A percentile compares a stretch with the other conserved stretches of the same genome.
Evolutionary conservation across 2,888 invertebrate genomes (phyloP).

Genomic region (Apantesis nais): DNA sequence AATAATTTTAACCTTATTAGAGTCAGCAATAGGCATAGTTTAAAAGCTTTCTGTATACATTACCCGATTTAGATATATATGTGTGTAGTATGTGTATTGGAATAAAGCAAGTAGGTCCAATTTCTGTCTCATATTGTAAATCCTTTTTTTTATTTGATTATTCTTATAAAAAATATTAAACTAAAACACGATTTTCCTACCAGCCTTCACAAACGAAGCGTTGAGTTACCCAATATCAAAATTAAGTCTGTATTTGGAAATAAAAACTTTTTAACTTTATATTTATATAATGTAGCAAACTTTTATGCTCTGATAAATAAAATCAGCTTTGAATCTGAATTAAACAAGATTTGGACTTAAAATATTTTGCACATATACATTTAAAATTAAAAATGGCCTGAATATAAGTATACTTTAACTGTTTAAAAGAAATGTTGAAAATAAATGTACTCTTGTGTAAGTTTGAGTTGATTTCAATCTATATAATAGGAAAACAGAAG

Average conservation of each 20-base stretch:
- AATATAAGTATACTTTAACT: neutral
- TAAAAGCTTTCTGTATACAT: neutral
- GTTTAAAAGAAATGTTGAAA: neutral
- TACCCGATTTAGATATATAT: neutral
- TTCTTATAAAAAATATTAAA: neutral
- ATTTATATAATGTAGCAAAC: conserved; percentile 9
- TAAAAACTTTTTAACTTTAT: conserved; percentile 14
- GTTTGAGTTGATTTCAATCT: neutral
- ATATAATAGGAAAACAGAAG: neutral
- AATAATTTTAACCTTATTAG: neutral
- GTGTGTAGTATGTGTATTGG: neutral
- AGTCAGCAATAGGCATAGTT: neutral
- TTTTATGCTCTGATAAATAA: conserved; percentile 3
- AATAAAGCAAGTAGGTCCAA: neutral
- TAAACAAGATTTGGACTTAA: neutral
- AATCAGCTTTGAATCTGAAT: conserved; percentile 5
- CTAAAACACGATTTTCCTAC: neutral
- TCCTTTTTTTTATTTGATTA: neutral
- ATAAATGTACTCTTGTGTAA: neutral
- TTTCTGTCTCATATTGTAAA: neutral
- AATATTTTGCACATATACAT: neutral
- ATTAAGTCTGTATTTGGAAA: conserved; percentile 13
- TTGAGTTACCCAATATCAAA: conserved; percentile 14
- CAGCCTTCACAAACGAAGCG: neutral
- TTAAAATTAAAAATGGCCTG: neutral